Percentiles rank a stretch among this genome's conserved stretches.
These are phyloP conservation scores for Listronotus oregonensis DNA, from an alignment of 1,140 invertebrate species.

Conservation along the genomic window DNA sequence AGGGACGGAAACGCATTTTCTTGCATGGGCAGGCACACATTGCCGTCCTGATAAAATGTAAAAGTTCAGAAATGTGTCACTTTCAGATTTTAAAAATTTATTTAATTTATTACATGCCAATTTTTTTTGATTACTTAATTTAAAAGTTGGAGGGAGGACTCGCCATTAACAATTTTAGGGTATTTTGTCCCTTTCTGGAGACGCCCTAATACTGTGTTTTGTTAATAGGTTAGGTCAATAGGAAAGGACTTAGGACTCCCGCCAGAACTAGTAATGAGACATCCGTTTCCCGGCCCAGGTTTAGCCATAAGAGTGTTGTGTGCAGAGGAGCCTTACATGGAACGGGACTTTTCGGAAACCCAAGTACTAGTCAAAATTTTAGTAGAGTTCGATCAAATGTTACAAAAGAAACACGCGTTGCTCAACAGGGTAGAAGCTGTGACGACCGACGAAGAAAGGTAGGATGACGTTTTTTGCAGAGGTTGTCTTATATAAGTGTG, in stretches of 20 bases:
- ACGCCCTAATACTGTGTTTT: neutral
- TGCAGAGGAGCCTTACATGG: slow-evolving; percentile 92
- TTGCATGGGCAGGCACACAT: too few species aligned
- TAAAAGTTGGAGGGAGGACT: too few species aligned
- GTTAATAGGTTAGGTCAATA: slow-evolving; percentile 60
- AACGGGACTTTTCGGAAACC: slow-evolving; percentile 94
- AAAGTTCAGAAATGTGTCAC: too few species aligned
- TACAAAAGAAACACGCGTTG: slow-evolving; percentile 91
- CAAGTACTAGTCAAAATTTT: slow-evolving; percentile 93
- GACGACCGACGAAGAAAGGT: slow-evolving; percentile 75
- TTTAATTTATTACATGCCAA: too few species aligned
- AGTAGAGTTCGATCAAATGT: slow-evolving; percentile 89
- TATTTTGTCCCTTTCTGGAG: too few species aligned
- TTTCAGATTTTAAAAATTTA: too few species aligned
- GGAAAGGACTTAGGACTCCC: slow-evolving; percentile 91
- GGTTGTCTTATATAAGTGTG: too few species aligned
- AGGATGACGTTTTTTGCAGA: too few species aligned
- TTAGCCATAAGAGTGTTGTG: slow-evolving; percentile 95
- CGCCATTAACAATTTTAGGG: too few species aligned
- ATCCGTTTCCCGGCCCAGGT: slow-evolving; percentile 97
- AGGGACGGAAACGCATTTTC: too few species aligned
- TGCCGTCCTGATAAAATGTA: too few species aligned
- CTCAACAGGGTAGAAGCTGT: slow-evolving; percentile 85
- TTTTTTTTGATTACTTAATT: too few species aligned
- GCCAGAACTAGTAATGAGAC: slow-evolving; percentile 83